Evolutionary conservation across 2,888 invertebrate genomes (phyloP).

Genomic region (Craniophora ligustri): DNA sequence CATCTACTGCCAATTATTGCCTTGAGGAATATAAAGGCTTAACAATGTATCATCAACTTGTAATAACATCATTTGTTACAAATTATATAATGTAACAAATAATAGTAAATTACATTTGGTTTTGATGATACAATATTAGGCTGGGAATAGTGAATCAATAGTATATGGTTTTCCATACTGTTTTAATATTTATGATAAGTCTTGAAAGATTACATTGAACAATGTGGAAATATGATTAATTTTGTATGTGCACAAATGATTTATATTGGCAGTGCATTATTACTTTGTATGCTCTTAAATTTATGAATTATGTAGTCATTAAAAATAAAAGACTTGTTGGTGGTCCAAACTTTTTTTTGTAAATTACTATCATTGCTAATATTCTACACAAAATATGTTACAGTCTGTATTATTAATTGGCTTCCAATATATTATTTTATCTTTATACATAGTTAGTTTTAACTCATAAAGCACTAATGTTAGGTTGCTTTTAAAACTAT

Average conservation of each 20-base stretch:
- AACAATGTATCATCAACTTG: conserved; percentile 33
- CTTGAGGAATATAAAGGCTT: conserved; percentile 46
- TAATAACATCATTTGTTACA: too few species aligned
- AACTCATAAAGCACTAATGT: conserved; percentile 79
- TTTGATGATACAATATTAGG: conserved; percentile 38
- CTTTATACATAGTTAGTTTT: conserved; percentile 65
- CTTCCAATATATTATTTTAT: conserved; percentile 74
- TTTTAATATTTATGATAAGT: conserved; percentile 41
- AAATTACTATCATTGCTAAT: conserved; percentile 44
- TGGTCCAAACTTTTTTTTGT: conserved; percentile 80
- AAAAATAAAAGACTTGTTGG: conserved; percentile 80
- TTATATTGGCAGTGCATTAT: conserved; percentile 57
- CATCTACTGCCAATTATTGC: conserved; percentile 60
- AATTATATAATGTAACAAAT: conserved; percentile 27
- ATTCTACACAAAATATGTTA: conserved; percentile 43
- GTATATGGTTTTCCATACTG: conserved; percentile 40
- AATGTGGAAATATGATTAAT: conserved; percentile 38
- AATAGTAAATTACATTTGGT: conserved; percentile 7
- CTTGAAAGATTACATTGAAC: conserved; percentile 50
- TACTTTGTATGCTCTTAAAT: conserved; percentile 54
- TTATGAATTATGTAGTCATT: conserved; percentile 52
- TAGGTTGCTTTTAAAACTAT: conserved; percentile 84
- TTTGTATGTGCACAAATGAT: conserved; percentile 62
- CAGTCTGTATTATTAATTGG: conserved; percentile 67
- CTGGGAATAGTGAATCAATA: conserved; percentile 32